phyloP scores from a whole-genome alignment of 2,113 vertebrate species.

The Trichomycterus rosablanca region DNA sequence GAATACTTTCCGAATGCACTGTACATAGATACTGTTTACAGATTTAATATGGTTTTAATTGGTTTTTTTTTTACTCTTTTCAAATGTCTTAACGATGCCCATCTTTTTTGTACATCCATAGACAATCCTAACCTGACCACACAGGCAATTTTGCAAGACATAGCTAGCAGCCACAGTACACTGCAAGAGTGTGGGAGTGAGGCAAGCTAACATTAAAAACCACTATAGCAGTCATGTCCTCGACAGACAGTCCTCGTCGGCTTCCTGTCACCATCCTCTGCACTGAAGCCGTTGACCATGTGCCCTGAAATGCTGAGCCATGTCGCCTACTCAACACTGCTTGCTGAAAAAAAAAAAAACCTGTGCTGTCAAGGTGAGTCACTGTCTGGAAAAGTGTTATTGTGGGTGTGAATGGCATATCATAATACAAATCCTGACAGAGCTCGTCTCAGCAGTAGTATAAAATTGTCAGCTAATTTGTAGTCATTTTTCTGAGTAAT shows the following conservation, averaged over 20 bases:
- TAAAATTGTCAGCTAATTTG: not conserved
- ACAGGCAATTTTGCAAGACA: constrained; percentile 2
- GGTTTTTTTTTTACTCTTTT: too few relatives aligned
- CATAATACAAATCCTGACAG: not conserved
- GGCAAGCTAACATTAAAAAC: constrained; percentile 17
- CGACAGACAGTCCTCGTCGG: constrained; percentile 30
- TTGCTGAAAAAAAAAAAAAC: constrained; percentile 16
- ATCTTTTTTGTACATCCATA: too few relatives aligned
- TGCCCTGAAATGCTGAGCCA: constrained; percentile 26
- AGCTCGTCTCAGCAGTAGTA: not conserved
- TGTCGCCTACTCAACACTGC: constrained; percentile 12
- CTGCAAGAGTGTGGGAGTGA: constrained; percentile 16
- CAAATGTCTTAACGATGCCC: too few relatives aligned
- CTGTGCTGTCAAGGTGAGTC: constrained; percentile 21
- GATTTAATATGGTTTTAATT: too few relatives aligned
- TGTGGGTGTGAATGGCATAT: constrained; percentile 9
- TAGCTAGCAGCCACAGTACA: constrained; percentile 29
- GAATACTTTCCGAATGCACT: too few relatives aligned
- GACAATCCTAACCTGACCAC: too few relatives aligned
- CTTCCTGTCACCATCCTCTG: constrained; percentile 14
- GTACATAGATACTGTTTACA: too few relatives aligned
- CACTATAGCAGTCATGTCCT: constrained; percentile 9
- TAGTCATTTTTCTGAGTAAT: not conserved
- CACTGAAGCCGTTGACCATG: too few relatives aligned
- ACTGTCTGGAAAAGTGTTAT: constrained; percentile 5